Evolutionary conservation across 2,888 invertebrate species (phyloP), one percentile per base, ranked within the genome.

Genomic region (Cheilosia scutellata): DNA sequence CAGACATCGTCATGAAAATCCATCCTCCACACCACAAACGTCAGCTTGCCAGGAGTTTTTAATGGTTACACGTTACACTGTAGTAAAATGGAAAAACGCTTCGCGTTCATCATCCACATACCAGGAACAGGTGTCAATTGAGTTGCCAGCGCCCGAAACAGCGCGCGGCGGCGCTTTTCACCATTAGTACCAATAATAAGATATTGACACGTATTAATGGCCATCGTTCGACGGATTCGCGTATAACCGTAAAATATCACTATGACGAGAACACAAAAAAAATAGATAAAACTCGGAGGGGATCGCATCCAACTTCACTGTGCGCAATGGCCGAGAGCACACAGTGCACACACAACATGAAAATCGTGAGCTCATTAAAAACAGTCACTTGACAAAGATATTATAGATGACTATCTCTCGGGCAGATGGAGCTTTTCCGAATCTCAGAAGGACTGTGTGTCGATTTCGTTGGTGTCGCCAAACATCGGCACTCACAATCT

Each of bases 151-250:
- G 82, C 62, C 82, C 86, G 66, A 82, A 82, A 62, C 40, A 60
- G 65, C 57, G 47, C 31, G 49, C 44, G 37, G 51, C 68, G 65
- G 75, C 71, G 71, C 76, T 86, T 86, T 86, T 82, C 86, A 68
- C 86, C 86, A 86, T 86, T 86, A 86, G 82, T 86, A 82, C 76
- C 86, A 82, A 82, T 86, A 86, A 86, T 86, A 82, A 76, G 66
- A 82, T 86, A 82, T 86, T 86, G 86, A 86, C 86, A 86, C 82
- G 86, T 86, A 86, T 86, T 86, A 86, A 86, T 86, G 86, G 82
- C 66, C 82, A 44, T 55, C 80, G 82, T 86, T 86, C 68, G 82
- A 82, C 66, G 77, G 75, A 86, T 86, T 72, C 71, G 44, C 57
- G 58, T 68, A 82, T 86, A 86, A 82, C 86, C 63, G 86, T 86